Evolutionary conservation across 2,888 invertebrate species (phyloP).

Genomic region (Pardosa pseudoannulata): DNA sequence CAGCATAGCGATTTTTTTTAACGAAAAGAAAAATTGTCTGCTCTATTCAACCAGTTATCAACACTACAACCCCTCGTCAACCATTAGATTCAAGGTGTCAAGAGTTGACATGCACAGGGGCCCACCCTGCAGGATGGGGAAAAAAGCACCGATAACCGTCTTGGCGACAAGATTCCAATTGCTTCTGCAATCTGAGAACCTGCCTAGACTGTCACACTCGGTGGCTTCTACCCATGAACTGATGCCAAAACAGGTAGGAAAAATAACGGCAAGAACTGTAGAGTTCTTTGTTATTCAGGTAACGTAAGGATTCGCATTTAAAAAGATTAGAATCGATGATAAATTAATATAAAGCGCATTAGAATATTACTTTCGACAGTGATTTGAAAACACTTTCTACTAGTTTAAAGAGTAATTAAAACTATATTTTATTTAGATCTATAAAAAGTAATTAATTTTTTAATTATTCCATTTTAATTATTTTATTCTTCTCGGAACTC

Average conservation of each 20-base stretch:
- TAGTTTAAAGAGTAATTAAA: too few relatives aligned
- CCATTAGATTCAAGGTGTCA: constrained; percentile 39
- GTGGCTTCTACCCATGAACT: neutral
- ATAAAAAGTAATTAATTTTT: too few relatives aligned
- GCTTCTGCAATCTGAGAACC: constrained; percentile 55
- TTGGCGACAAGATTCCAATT: constrained; percentile 57
- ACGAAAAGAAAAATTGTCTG: neutral
- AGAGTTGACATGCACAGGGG: constrained; percentile 4
- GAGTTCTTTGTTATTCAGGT: constrained; percentile 5
- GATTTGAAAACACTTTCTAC: neutral
- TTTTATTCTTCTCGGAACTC: too few relatives aligned
- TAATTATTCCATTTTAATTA: too few relatives aligned
- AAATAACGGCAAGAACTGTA: neutral
- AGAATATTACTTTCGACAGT: neutral
- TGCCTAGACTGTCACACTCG: constrained; percentile 24
- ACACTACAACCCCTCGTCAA: constrained; percentile 6
- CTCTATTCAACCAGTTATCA: constrained; percentile 9
- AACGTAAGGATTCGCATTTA: neutral
- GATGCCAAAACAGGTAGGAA: neutral
- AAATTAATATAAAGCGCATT: neutral
- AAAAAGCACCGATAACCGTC: constrained; percentile 49
- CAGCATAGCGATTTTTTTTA: too few relatives aligned
- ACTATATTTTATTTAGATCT: too few relatives aligned
- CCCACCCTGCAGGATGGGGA: neutral
- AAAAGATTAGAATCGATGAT: neutral